Evolutionary conservation across 2,113 vertebrate species (phyloP), one percentile per base, ranked within the genome.

Genomic region (Ivindomyrus marchei): DNA sequence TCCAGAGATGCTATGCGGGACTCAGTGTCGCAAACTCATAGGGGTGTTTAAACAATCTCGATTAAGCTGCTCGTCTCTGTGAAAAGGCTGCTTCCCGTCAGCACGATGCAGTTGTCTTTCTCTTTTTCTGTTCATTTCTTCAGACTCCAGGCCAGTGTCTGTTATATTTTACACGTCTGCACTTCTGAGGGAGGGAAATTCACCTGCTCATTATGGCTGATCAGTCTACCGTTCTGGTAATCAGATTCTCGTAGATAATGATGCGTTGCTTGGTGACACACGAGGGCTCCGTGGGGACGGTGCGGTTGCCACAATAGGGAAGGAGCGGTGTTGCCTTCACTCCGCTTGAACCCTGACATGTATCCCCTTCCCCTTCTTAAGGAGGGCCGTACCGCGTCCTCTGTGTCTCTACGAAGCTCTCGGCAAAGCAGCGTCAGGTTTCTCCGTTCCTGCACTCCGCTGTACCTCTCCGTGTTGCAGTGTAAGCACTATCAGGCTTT

Each of bases 241-340:
- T 85, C 56, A 88, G 11, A 62, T 39, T 62, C 66, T 3, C 19
- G 83, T 21, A 85, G 83, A 24, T 80, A 42, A 56, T 88, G 15
- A 89, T 46, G 39, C n/a, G 42, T 89, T 85, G 77, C 89, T 85
- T 58, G 42, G 77, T n/a, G 74, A 89, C 70, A 53, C 31, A 46
- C 49, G 66, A 45, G 27, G 21, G 21, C 36, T 85, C 89, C 80
- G n/a, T 85, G 89, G 89, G 77, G 56, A 85, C 56, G 9, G 77
- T 17, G 39, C 13, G 10, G 80, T 62, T 27, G 49, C 70, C 17
- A 36, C n/a, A 46, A 80, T 89, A 27, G 27, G 66, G 70, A 80
- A 39, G 21, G 70, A 0, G 27, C 2, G 50, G 52, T 39, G 11
- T 13, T 17, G 5, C 39, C 89, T 62, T 24, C 53, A 47, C 39